Conservation (phyloP, 1,140 invertebrate genomes). For the Arion vulgaris region DNA sequence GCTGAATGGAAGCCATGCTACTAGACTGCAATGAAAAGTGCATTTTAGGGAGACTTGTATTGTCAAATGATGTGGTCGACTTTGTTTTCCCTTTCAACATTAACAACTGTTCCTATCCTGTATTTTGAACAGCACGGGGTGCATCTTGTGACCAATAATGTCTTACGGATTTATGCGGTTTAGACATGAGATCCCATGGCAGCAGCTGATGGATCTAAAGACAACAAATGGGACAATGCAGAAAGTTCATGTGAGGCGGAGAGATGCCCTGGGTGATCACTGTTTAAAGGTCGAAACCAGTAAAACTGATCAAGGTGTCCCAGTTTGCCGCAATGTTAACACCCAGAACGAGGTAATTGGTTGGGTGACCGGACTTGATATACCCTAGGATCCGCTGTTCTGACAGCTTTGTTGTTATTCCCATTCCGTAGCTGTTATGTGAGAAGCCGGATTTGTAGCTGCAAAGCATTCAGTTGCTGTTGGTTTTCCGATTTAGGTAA, state of each 20-base stretch:
- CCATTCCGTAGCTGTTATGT: too few relatives aligned
- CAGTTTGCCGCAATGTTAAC: too few relatives aligned
- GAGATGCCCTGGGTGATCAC: neutral
- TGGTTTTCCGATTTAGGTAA: too few relatives aligned
- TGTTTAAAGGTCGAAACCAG: too few relatives aligned
- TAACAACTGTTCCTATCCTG: neutral
- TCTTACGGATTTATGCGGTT: neutral
- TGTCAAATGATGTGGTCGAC: neutral
- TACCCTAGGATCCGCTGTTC: too few relatives aligned
- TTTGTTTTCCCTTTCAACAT: neutral
- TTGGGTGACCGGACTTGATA: too few relatives aligned
- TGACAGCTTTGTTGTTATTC: too few relatives aligned
- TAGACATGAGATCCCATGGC: conserved; percentile 13
- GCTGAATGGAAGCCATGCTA: neutral
- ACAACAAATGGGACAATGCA: conserved; percentile 31
- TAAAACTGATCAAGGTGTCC: too few relatives aligned
- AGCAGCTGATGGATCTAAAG: conserved; percentile 8
- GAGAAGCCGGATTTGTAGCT: too few relatives aligned
- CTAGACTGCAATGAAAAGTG: neutral
- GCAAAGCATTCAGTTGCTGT: too few relatives aligned
- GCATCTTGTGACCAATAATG: neutral
- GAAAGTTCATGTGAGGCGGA: conserved; percentile 1
- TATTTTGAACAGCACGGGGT: neutral
- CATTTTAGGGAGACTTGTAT: neutral
- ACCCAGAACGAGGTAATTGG: too few relatives aligned